Percentiles rank a stretch among this genome's conserved stretches.
phyloP scores from a whole-genome alignment of 2,797 vertebrate species.

The Acanthurus lineatus region DNA sequence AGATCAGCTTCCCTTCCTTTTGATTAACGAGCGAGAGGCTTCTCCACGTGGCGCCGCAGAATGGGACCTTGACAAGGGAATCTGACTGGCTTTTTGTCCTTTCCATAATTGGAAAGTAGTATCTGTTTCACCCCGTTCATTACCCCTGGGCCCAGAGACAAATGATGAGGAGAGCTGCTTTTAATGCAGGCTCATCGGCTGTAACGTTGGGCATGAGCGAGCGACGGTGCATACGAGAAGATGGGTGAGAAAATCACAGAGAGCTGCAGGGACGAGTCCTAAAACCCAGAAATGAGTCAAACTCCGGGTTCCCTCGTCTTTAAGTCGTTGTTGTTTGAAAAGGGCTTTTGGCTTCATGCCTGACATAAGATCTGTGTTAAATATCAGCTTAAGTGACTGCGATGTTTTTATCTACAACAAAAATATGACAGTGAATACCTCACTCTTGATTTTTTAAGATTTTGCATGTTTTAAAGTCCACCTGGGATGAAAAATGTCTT shows the following conservation, averaged over 20 bases:
- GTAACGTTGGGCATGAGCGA: slow-evolving; percentile 61
- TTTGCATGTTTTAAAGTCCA: no score
- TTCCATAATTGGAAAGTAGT: slow-evolving; percentile 83
- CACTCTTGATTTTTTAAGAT: no score
- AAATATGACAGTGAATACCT: no score
- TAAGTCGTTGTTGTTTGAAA: no score
- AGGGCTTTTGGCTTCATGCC: no score
- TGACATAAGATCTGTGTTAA: no score
- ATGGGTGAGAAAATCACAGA: slow-evolving; percentile 29
- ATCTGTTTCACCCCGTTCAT: slow-evolving; percentile 81
- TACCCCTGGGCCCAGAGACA: slow-evolving; percentile 79
- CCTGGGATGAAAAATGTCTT: no score
- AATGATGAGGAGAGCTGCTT: slow-evolving; percentile 71
- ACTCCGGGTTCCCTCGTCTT: no score
- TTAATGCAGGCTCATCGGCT: slow-evolving; percentile 63
- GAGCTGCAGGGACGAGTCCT: not conserved
- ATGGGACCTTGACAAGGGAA: slow-evolving; percentile 76
- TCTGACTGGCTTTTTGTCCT: slow-evolving; percentile 81
- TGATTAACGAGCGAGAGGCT: slow-evolving; percentile 75
- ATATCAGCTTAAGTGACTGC: no score
- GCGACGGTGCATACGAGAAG: slow-evolving; percentile 46
- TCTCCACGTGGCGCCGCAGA: slow-evolving; percentile 53
- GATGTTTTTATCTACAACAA: no score
- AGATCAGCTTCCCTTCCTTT: slow-evolving; percentile 43
- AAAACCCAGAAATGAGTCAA: no score